Base-by-base conservation (phyloP, 2,113 vertebrate genomes). In the Chloropsis hardwickii region DNA sequence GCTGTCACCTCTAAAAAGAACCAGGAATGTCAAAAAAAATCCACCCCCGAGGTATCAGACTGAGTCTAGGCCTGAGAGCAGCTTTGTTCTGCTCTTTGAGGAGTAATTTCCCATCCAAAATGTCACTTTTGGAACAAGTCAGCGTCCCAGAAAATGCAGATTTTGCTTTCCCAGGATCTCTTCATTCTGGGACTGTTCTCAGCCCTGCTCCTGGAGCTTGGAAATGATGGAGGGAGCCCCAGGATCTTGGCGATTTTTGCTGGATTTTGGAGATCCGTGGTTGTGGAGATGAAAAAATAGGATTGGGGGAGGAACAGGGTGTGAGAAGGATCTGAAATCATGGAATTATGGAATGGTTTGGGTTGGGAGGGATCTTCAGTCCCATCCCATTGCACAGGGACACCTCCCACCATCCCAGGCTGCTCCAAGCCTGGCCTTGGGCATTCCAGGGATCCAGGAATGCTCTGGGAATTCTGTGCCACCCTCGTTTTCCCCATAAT, bases 141-240 rank as follows among this genome's bases (percentile, higher is more conserved):
- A 10, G 1, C 0, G 0, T 14, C 10, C 21, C 56, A 31, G 72
- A 27, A 84, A 6, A 11, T 1, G 11, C 1, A 0, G 5, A 0
- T 54, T 33, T 24, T 13, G 17, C 42, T 57, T 66, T 57, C 27
- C 60, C 1, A 2, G 54, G 31, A 19, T 58, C 48, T 64, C 31
- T 39, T 14, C 20, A 1, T 37, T 12, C 69, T 31, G 58, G 3
- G 3, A 1, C 0, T 62, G 0, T 53, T 60, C 35, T 11, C 29
- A 51, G 53, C 20, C 9, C 56, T 14, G n/a, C 42, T 85, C 39
- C 66, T 67, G 76, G 57, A 76, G 48, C 62, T 3, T 44, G 10
- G 69, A 25, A 56, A 4, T 22, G 9, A 6, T 14, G 10, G 5
- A 15, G 67, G 29, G 21, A 76, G 72, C 64, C 22, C 14, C 53